phyloP scores from a whole-genome alignment of 2,113 vertebrate species.

The Ageneiosus marmoratus region DNA sequence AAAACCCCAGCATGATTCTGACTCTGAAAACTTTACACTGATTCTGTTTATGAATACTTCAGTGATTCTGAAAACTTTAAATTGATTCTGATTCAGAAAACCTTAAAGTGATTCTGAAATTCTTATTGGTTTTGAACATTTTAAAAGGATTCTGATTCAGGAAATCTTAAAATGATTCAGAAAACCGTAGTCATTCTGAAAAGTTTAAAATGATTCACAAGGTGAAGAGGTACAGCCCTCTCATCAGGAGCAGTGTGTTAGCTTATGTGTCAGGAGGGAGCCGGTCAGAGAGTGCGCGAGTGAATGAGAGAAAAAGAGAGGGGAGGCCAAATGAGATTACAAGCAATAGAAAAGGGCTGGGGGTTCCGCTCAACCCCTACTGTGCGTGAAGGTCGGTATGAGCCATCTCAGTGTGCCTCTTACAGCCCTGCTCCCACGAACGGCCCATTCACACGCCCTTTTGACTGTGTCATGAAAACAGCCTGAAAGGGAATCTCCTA shows the following conservation, averaged over 20 bases:
- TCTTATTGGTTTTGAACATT: too few relatives aligned
- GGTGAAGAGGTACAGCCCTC: constrained; percentile 36
- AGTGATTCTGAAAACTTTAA: too few relatives aligned
- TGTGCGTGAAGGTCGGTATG: constrained; percentile 87
- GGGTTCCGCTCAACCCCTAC: constrained; percentile 92
- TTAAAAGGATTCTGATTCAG: too few relatives aligned
- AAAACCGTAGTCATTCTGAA: too few relatives aligned
- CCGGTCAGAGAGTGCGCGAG: constrained; percentile 62
- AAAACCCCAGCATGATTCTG: too few relatives aligned
- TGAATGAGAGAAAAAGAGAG: constrained; percentile 76
- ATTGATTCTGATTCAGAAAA: too few relatives aligned
- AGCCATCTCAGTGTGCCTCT: constrained; percentile 73
- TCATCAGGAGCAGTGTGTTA: constrained; percentile 35
- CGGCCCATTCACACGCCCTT: constrained; percentile 98
- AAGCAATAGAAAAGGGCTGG: constrained; percentile 85
- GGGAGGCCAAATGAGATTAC: constrained; percentile 89
- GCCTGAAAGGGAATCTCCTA: constrained; percentile 78
- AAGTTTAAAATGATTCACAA: too few relatives aligned
- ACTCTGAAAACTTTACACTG: too few relatives aligned
- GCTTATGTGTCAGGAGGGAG: constrained; percentile 69
- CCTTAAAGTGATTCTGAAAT: too few relatives aligned
- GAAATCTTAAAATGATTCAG: too few relatives aligned
- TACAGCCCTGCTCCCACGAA: constrained; percentile 84
- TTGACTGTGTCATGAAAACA: constrained; percentile 85
- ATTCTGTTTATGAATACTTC: too few relatives aligned